These are phyloP conservation scores for Pampusana beccarii DNA, from an alignment of 2,113 vertebrate genomes.

Conservation along the genomic window DNA sequence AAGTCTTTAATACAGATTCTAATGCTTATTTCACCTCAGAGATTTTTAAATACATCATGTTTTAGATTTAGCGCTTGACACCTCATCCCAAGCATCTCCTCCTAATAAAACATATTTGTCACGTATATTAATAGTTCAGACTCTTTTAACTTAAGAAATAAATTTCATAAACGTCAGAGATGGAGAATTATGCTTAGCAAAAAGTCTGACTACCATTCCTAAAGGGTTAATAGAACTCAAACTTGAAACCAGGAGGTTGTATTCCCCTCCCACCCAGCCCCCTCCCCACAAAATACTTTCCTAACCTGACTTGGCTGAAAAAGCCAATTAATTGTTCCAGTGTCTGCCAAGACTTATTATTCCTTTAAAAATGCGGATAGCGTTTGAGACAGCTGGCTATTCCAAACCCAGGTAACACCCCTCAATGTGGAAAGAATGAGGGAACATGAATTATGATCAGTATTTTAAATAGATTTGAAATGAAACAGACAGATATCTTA, in stretches of 20 bases:
- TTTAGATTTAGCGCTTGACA: background rate
- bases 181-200: background rate
- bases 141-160: background rate
- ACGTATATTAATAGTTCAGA: background rate
- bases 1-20: background rate
- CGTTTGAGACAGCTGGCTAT: constrained; percentile 65
- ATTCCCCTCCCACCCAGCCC: background rate
- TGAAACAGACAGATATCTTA: background rate
- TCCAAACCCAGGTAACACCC: constrained; percentile 63
- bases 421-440: constrained; percentile 68
- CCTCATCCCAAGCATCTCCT: background rate
- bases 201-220: background rate
- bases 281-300: constrained; percentile 58
- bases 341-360: constrained; percentile 70
- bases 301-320: constrained; percentile 74
- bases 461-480: constrained; percentile 43
- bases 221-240: constrained; percentile 39
- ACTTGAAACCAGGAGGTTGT: constrained; percentile 17
- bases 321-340: constrained; percentile 76
- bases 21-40: background rate
- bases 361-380: constrained; percentile 46
- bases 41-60: background rate
- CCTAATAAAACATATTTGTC: background rate
- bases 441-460: constrained; percentile 50
- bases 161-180: background rate